Conservation (phyloP, 1,140 invertebrate genomes). For the Neocloeon triangulifer region DNA sequence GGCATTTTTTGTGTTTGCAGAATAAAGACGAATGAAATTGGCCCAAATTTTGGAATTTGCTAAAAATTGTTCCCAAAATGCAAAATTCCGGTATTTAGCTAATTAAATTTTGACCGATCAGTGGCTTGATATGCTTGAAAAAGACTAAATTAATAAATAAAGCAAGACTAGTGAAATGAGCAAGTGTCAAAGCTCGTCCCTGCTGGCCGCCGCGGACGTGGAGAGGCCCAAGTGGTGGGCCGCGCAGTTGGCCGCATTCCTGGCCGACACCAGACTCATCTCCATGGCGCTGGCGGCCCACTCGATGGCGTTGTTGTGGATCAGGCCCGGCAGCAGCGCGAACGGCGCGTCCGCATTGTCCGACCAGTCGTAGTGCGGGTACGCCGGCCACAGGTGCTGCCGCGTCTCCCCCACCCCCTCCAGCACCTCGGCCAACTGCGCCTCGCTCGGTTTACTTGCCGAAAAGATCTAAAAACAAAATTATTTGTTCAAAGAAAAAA, state of each 20-base stretch:
- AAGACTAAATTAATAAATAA: no score
- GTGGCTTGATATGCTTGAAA: no score
- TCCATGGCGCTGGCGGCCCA: slow-evolving; percentile 47
- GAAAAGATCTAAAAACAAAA: slow-evolving; percentile 42
- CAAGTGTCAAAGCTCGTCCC: no score
- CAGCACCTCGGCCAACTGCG: slow-evolving; percentile 26
- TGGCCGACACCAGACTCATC: slow-evolving; percentile 38
- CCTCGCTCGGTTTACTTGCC: slow-evolving; percentile 17
- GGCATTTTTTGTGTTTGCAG: no score
- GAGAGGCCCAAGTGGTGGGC: slow-evolving; percentile 12
- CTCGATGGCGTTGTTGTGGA: slow-evolving; percentile 43
- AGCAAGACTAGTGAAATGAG: no score
- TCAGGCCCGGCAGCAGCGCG: slow-evolving; percentile 27
- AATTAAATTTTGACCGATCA: no score
- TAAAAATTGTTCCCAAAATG: no score
- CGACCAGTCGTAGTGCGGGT: slow-evolving; percentile 31
- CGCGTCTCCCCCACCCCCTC: slow-evolving; percentile 17
- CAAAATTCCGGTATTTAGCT: no score
- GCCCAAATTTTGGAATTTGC: no score
- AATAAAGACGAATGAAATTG: no score
- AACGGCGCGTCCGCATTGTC: slow-evolving; percentile 22
- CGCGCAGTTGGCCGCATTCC: slow-evolving; percentile 37
- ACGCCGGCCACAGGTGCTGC: slow-evolving; percentile 31
- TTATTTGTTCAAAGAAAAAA: no score
- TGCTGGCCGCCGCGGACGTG: no score